Conservation (phyloP, 2,797 vertebrate species). For the Mormyrus proboscirostris region DNA sequence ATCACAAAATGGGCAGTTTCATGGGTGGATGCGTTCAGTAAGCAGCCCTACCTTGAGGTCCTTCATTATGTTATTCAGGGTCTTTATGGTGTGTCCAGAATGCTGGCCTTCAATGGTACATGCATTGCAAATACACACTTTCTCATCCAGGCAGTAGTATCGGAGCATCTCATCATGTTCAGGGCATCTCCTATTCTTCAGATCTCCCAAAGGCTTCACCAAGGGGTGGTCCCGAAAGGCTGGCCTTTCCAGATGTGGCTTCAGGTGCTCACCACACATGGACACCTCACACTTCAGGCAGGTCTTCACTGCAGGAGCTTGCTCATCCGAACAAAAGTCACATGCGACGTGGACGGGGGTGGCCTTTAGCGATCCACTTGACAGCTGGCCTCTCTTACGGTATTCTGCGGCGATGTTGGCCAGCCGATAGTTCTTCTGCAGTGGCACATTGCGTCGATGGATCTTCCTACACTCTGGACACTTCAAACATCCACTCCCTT, state of each 20-base stretch:
- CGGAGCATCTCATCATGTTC: constrained; percentile 63
- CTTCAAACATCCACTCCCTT: constrained; percentile 45
- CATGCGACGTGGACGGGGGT: constrained; percentile 39
- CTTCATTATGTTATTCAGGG: constrained; percentile 60
- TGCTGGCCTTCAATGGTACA: constrained; percentile 63
- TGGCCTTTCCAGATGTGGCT: constrained; percentile 61
- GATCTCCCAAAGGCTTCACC: constrained; percentile 54
- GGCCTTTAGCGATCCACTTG: accelerated
- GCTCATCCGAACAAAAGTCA: constrained; percentile 47
- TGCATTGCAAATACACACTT: constrained; percentile 58
- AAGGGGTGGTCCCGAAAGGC: constrained; percentile 63
- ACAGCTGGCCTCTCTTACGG: constrained; percentile 34
- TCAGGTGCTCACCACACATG: constrained; percentile 63
- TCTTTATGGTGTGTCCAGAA: constrained; percentile 60
- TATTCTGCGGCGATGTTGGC: constrained; percentile 61
- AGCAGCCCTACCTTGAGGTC: constrained; percentile 54
- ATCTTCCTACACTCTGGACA: constrained; percentile 62
- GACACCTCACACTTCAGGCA: constrained; percentile 71
- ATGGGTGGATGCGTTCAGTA: not conserved
- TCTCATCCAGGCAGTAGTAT: constrained; percentile 63
- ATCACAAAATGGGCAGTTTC: too few species aligned
- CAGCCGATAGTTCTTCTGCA: constrained; percentile 64
- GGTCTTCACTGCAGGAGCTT: constrained; percentile 53
- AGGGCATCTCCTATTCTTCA: constrained; percentile 58
- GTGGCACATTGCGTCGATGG: constrained; percentile 36